Evolutionary conservation across 1,140 invertebrate species (phyloP).

Genomic region (Trichomalopsis sarcophagae): DNA sequence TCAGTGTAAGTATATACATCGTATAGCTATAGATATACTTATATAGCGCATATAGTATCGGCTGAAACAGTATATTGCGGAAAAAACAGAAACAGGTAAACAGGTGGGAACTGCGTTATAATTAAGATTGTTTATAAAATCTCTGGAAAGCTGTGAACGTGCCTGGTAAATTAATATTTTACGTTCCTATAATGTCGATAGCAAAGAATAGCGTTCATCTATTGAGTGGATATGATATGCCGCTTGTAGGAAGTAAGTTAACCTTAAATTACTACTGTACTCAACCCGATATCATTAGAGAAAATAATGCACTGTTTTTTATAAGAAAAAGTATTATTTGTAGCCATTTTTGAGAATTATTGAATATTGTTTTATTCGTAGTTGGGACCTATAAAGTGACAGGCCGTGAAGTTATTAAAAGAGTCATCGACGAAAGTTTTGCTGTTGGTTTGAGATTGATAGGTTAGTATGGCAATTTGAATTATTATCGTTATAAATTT

Average conservation of each 20-base stretch:
- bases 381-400: slow-evolving; percentile 76
- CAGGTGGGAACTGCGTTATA: too few species aligned
- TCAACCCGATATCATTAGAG: not conserved
- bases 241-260: slow-evolving; percentile 64
- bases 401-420: slow-evolving; percentile 68
- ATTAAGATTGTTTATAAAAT: too few species aligned
- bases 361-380: slow-evolving; percentile 58
- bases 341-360: not conserved
- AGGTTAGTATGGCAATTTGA: slow-evolving; percentile 69
- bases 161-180: too few species aligned
- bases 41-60: too few species aligned
- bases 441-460: slow-evolving; percentile 77
- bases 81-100: too few species aligned
- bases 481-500: not conserved
- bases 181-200: slow-evolving; percentile 25
- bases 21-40: too few species aligned
- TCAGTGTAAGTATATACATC: too few species aligned
- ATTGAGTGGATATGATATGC: slow-evolving; percentile 64
- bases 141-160: too few species aligned
- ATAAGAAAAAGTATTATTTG: slow-evolving; percentile 26
- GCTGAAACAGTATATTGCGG: too few species aligned
- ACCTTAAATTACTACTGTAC: slow-evolving; percentile 37
- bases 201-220: slow-evolving; percentile 55
- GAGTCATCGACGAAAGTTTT: slow-evolving; percentile 75
- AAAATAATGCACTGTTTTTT: not conserved